A percentile compares a stretch with the other conserved stretches of the same genome.
phyloP scores from a whole-genome alignment of 2,113 vertebrate genomes.

The Embiotoca jacksoni region DNA sequence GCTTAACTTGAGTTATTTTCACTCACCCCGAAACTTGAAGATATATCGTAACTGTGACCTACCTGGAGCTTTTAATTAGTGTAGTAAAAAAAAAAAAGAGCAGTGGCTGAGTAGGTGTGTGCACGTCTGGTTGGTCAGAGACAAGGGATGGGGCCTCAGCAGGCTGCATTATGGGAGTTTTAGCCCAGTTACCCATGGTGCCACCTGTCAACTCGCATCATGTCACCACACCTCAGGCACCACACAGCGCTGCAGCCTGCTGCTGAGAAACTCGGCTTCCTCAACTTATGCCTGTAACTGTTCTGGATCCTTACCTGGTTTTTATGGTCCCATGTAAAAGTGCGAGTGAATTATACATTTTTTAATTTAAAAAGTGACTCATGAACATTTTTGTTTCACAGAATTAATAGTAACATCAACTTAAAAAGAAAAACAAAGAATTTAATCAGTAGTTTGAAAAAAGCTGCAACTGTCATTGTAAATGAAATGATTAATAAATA shows the following conservation, averaged over 20 bases:
- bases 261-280: slow-evolving; percentile 57
- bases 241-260: slow-evolving; percentile 70
- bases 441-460: not conserved
- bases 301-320: not conserved
- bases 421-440: not conserved
- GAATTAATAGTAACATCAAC: not conserved
- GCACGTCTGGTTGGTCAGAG: slow-evolving; percentile 27
- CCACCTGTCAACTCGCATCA: slow-evolving; percentile 75
- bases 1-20: slow-evolving; percentile 20
- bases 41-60: slow-evolving; percentile 19
- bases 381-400: not conserved
- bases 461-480: not conserved
- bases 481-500: slow-evolving; percentile 2
- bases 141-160: slow-evolving; percentile 48
- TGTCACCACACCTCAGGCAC: slow-evolving; percentile 72
- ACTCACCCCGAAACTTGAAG: slow-evolving; percentile 9
- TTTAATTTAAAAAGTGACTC: slow-evolving; percentile 10
- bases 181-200: slow-evolving; percentile 67
- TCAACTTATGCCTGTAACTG: slow-evolving; percentile 3
- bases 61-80: slow-evolving; percentile 37
- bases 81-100: slow-evolving; percentile 13
- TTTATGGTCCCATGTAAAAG: not conserved
- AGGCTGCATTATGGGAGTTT: slow-evolving; percentile 66
- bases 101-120: slow-evolving; percentile 14
- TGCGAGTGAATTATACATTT: not conserved